A percentile compares a stretch with the other conserved stretches of the same genome.
These are phyloP conservation scores for Drosophila anceps DNA, from an alignment of 2,888 invertebrate genomes.

Conservation along the genomic window DNA sequence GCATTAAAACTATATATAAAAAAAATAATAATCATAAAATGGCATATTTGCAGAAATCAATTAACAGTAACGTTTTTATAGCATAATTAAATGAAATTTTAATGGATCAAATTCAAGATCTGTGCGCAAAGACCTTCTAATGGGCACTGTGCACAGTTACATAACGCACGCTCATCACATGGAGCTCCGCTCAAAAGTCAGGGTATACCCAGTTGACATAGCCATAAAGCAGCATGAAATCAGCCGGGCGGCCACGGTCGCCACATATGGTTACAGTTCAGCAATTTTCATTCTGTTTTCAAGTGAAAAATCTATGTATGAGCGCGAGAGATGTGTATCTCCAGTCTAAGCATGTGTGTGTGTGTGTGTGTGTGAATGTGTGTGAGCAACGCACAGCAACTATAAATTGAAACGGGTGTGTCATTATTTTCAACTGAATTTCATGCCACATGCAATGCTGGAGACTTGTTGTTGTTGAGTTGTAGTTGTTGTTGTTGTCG, in stretches of 20 bases:
- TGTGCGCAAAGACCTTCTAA: constrained; percentile 6
- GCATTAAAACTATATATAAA: constrained; percentile 18
- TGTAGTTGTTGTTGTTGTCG: constrained; percentile 16
- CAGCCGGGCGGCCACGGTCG: constrained; percentile 31
- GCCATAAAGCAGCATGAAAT: constrained; percentile 61
- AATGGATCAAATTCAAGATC: neutral
- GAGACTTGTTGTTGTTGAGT: constrained; percentile 14
- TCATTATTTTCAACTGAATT: constrained; percentile 81
- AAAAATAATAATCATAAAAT: constrained; percentile 39
- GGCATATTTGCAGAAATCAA: constrained; percentile 60
- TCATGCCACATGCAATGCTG: constrained; percentile 79
- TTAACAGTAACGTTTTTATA: constrained; percentile 49
- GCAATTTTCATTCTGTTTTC: constrained; percentile 77
- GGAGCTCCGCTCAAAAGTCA: constrained; percentile 20
- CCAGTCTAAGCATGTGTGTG: constrained; percentile 5
- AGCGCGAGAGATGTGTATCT: constrained; percentile 70
- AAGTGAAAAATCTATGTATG: constrained; percentile 62
- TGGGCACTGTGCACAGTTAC: constrained; percentile 5
- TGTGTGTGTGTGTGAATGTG: constrained; percentile 23
- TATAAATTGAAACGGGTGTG: constrained; percentile 80
- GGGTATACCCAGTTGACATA: constrained; percentile 54
- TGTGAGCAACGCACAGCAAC: constrained; percentile 39
- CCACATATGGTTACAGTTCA: constrained; percentile 79
- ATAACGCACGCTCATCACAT: constrained; percentile 21
- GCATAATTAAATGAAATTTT: constrained; percentile 44